Conservation (phyloP, 2,797 vertebrate species). For the Melanotaenia trifasciata region DNA sequence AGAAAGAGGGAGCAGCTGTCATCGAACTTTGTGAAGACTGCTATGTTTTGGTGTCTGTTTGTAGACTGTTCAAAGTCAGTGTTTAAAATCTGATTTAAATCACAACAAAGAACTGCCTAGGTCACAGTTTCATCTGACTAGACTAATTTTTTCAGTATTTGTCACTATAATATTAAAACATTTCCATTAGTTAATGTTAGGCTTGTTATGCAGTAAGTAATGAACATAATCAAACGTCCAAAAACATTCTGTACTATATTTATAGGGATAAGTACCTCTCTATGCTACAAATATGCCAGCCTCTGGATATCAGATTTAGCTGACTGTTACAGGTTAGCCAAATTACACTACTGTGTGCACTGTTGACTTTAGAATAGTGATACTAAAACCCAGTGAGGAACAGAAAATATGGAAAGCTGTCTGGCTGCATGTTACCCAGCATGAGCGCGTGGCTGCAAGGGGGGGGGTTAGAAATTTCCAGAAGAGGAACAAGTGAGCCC, state of each 20-base stretch:
- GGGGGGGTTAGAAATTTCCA: constrained; percentile 75
- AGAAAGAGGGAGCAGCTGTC: constrained; percentile 60
- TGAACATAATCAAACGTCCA: constrained; percentile 5
- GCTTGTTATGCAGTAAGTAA: constrained; percentile 13
- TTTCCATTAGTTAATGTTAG: neutral
- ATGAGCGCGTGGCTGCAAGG: constrained; percentile 43
- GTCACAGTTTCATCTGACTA: neutral
- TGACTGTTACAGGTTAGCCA: neutral
- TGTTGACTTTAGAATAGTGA: constrained; percentile 9
- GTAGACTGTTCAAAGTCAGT: constrained; percentile 22
- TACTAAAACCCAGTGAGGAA: constrained; percentile 38
- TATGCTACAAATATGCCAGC: neutral
- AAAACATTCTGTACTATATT: neutral
- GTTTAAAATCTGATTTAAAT: neutral
- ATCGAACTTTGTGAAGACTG: constrained; percentile 35
- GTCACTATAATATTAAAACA: neutral
- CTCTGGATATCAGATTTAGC: neutral
- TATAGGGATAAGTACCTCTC: neutral
- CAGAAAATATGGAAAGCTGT: constrained; percentile 35
- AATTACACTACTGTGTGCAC: neutral
- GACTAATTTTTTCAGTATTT: neutral
- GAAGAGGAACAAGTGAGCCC: constrained; percentile 70
- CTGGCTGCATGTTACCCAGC: constrained; percentile 50
- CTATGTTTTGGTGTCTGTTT: constrained; percentile 24
- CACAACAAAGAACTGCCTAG: neutral